Base-by-base conservation (phyloP, 2,888 invertebrate genomes). In the Acleris cristana region DNA sequence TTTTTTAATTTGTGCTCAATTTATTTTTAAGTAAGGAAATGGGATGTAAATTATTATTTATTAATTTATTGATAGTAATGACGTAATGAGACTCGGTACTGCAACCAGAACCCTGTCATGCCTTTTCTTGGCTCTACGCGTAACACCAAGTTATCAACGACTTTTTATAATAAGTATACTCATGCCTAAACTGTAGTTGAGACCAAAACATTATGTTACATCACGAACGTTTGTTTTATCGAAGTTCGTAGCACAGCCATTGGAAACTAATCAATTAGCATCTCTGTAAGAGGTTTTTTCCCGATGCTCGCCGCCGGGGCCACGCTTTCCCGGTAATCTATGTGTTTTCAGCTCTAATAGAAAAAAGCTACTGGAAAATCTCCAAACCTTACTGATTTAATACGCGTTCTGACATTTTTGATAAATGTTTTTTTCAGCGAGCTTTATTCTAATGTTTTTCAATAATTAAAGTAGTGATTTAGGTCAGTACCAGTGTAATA, bases 321-420 rank as follows among this genome's bases (percentile, higher is more conserved):
- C 58, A 59, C 55, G 64, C 62, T 63, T 63, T 66, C 52, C 55
- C 53, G 51, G 62, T 60, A 70, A 75, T 68, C 73, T 73, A 74
- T 74, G 69, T 71, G 71, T 74, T 75, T 73, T 73, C 68, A 70
- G 59, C 34, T 66, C 53, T 64, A 59, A 59, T 61, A 75, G 72
- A 76, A 74, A 68, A 60, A 73, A 56, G 62, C 59, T 60, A 69
- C 67, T 74, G 76, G 76, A 76, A 72, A 75, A 71, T 65, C 65
- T 74, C 75, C 75, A 75, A 77, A 74, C 74, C 72, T 69, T 70
- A 70, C 65, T 71, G 70, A 71, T 70, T 71, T 73, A 73, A 67
- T 63, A 67, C 49, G 34, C 62, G 62, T 58, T 58, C 53, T 49
- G 40, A 48, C 34, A 23, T 52, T 63, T 60, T 16, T 44, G 23